Conservation (phyloP, 2,888 invertebrate species). For the Eristalis arbustorum region DNA sequence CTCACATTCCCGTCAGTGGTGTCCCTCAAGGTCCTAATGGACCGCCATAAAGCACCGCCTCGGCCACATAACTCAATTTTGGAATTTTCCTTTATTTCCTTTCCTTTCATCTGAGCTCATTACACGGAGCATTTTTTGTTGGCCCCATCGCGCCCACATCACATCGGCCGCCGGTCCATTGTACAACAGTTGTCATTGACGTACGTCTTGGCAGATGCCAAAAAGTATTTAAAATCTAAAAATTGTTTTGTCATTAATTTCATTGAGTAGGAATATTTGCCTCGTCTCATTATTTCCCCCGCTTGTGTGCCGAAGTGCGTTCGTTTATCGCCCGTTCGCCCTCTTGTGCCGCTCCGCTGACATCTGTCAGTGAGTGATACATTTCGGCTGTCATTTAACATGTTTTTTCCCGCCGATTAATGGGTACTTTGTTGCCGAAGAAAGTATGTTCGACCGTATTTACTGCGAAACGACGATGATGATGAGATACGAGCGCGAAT, state of each 20-base stretch:
- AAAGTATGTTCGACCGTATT: too few species aligned
- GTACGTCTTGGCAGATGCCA: background rate
- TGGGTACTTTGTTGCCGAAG: background rate
- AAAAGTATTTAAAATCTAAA: background rate
- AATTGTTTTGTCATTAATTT: background rate
- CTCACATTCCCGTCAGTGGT: too few species aligned
- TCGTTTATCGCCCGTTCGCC: background rate
- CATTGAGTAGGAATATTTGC: background rate
- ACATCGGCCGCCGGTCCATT: background rate
- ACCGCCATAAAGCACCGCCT: background rate
- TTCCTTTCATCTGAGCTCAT: background rate
- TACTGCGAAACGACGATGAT: too few species aligned
- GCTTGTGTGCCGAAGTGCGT: background rate
- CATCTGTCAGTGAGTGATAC: background rate
- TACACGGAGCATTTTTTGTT: background rate
- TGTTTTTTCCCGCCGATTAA: background rate
- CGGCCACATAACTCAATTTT: background rate
- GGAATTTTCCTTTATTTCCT: background rate
- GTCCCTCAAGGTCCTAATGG: background rate
- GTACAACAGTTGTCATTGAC: background rate
- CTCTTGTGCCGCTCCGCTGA: background rate
- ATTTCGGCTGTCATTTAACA: background rate
- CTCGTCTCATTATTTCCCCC: background rate
- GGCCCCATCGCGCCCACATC: background rate
- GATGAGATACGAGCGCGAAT: too few species aligned